Percentiles rank a stretch among this genome's conserved stretches.
Conservation (phyloP, 2,797 vertebrate genomes). For the Sternotherus odoratus region DNA sequence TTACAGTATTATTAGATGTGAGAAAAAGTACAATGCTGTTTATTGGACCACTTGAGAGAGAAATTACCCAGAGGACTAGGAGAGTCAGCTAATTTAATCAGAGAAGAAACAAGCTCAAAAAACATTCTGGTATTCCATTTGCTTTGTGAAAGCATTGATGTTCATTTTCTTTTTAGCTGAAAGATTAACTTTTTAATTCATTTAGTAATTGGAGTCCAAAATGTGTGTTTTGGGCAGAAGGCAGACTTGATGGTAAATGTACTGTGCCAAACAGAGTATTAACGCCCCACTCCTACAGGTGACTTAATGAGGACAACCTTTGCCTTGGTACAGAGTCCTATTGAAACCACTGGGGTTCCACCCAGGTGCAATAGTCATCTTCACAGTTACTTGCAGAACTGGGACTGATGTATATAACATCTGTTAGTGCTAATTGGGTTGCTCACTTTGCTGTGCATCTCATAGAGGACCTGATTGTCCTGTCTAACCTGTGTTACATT, state of each 20-base stretch:
- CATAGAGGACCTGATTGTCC: not conserved
- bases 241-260: slow-evolving; percentile 9
- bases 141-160: not conserved
- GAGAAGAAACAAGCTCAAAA: slow-evolving; percentile 16
- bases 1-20: not conserved
- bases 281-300: not conserved
- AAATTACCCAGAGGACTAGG: slow-evolving; percentile 41
- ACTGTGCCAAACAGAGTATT: not conserved
- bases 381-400: not conserved
- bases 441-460: not conserved
- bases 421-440: not conserved
- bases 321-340: not conserved
- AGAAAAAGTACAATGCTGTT: slow-evolving; percentile 22
- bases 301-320: not conserved
- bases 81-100: slow-evolving; percentile 57
- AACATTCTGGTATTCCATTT: slow-evolving; percentile 35
- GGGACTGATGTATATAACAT: not conserved
- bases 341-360: not conserved
- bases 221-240: not conserved
- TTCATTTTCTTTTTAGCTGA: slow-evolving; percentile 39
- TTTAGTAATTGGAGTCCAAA: slow-evolving; percentile 1
- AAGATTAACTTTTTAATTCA: slow-evolving; percentile 27
- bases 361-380: not conserved
- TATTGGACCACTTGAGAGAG: slow-evolving; percentile 36
- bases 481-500: not conserved